Conservation (phyloP, 2,888 invertebrate species). For the Yponomeuta sedellus region DNA sequence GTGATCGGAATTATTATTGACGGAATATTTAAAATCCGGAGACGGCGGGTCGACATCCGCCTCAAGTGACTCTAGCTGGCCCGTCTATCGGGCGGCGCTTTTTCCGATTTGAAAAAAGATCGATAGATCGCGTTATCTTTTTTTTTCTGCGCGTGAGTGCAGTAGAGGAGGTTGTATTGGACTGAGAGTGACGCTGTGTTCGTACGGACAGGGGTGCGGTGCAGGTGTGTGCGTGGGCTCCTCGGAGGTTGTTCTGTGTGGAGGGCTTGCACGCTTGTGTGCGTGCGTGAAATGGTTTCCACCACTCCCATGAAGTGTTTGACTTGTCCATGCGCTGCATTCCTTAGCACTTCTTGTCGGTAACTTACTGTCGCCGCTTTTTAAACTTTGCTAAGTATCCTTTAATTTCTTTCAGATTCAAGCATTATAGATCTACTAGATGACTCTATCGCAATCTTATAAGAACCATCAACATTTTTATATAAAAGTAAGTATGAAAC, state of each 20-base stretch:
- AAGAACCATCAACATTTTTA: background rate
- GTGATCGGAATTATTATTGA: constrained; percentile 44
- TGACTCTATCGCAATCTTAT: background rate
- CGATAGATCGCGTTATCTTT: constrained; percentile 74
- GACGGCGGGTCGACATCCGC: constrained; percentile 62
- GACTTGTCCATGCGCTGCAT: constrained; percentile 4
- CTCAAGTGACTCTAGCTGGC: constrained; percentile 57
- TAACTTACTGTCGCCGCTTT: background rate
- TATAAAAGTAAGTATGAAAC: background rate
- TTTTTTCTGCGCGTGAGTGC: constrained; percentile 74
- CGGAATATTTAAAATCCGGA: constrained; percentile 27
- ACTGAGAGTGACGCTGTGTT: constrained; percentile 73
- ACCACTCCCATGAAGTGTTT: constrained; percentile 49
- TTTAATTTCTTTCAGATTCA: background rate
- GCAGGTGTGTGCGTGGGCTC: constrained; percentile 53
- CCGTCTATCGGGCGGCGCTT: constrained; percentile 54
- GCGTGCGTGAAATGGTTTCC: constrained; percentile 44
- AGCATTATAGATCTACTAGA: background rate
- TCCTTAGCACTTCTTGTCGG: constrained; percentile 4
- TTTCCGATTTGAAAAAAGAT: constrained; percentile 70
- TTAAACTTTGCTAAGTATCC: background rate
- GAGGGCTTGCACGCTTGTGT: constrained; percentile 52
- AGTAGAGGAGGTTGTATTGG: constrained; percentile 72
- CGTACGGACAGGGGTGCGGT: constrained; percentile 49
- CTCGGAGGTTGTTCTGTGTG: constrained; percentile 49